Base-by-base conservation (phyloP, 2,113 vertebrate species). In the Osmerus eperlanus region DNA sequence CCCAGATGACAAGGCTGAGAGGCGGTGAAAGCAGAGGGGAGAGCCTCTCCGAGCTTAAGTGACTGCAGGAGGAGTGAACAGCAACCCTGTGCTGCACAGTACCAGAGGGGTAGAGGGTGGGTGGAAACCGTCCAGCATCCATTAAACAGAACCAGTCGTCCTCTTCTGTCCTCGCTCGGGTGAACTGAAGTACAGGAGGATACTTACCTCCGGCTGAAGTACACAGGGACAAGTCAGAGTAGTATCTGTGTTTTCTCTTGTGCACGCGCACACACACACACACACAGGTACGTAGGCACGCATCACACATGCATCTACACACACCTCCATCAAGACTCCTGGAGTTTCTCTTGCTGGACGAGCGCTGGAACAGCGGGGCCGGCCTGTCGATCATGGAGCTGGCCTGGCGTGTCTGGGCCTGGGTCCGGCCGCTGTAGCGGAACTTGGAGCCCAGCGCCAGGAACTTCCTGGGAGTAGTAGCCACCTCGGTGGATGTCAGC, bases 381-480 rank as follows among this genome's bases (percentile, higher is more conserved):
- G 97, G 97, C 0, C 97, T 87, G 89, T 97, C 96, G 2, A 99
- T 99, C 73, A 99, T 87, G 18, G 97, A 96, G 28, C 97, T 99
- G 0, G 97, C 97, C 89, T 98, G 96, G 29, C 95, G 90, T 0
- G 95, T 98, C 89, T 99, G 96, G 0, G 95, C 95, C 87, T 99
- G 97, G 6, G 97, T 99, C 19, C 97, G 92, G 1, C 97, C 97
- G 0, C 97, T 98, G 88, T 98, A 99, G 59, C 97, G 96, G 76
- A 99, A 99, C 88, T 98, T 99, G 29, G 97, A 99, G 76, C 97
- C 97, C 86, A 99, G 83, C 0, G 94, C 96, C 77, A 98, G 86
- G 86, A 99, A 98, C 83, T 94, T 93, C 88, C 94, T 93, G 36
- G 97, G 97, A 0, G 97, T 96, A 79, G 97, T 94, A 79, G 94